Conservation (phyloP, 2,888 invertebrate species). For the Cremastinae sp. region DNA sequence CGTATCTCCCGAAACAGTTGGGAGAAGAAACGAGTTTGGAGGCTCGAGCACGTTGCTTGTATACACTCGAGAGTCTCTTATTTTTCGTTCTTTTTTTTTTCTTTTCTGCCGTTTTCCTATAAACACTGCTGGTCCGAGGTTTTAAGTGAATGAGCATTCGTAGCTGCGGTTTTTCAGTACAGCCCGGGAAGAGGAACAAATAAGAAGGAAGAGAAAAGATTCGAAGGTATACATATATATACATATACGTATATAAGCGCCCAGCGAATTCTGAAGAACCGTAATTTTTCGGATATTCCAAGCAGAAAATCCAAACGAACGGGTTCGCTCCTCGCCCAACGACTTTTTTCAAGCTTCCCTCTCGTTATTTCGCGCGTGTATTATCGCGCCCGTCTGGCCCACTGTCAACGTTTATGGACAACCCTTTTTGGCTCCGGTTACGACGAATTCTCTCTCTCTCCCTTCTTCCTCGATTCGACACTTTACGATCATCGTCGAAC, state of each 20-base stretch:
- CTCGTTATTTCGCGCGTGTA: neutral
- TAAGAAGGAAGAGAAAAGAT: no score
- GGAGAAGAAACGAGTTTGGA: slow-evolving; percentile 48
- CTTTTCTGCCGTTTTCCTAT: slow-evolving; percentile 18
- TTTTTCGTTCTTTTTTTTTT: slow-evolving; percentile 17
- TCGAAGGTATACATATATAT: no score
- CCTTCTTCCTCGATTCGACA: neutral
- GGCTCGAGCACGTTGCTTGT: slow-evolving; percentile 19
- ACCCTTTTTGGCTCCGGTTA: slow-evolving; percentile 2
- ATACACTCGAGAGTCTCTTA: neutral
- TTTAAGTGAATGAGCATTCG: slow-evolving; percentile 20
- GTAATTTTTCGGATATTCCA: neutral
- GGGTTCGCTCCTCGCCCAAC: neutral
- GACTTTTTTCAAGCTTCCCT: neutral
- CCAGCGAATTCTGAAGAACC: neutral
- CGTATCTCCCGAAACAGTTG: slow-evolving; percentile 10
- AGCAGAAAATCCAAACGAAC: neutral
- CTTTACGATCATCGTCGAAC: no score
- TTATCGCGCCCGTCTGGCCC: slow-evolving; percentile 8
- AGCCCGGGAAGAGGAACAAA: no score
- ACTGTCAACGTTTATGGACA: slow-evolving; percentile 30
- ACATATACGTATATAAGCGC: neutral
- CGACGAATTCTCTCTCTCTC: neutral
- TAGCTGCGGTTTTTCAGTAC: slow-evolving; percentile 2
- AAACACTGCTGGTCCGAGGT: slow-evolving; percentile 1